These are phyloP conservation scores for Tragelaphus strepsiceros DNA, from an alignment of 2,113 vertebrate species.

Conservation along the genomic window DNA sequence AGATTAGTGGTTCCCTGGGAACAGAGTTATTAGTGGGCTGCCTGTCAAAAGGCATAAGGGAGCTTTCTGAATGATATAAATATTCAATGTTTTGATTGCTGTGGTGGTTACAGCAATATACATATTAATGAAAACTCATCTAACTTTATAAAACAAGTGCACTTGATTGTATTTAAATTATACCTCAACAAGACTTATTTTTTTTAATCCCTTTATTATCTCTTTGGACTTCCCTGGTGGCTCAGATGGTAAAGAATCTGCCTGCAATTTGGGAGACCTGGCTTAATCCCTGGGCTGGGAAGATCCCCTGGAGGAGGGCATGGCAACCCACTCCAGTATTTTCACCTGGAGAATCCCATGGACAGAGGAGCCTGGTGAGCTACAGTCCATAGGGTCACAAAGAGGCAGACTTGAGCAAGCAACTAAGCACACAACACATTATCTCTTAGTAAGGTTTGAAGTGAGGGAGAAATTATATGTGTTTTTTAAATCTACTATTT, in stretches of 20 bases:
- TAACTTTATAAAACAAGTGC: not conserved
- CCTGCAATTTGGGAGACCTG: not conserved
- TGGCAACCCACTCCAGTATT: not conserved
- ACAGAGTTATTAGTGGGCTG: not conserved
- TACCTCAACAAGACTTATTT: not conserved
- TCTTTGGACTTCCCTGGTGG: not conserved
- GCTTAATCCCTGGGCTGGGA: not conserved
- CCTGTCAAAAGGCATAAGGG: not conserved
- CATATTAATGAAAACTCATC: not conserved
- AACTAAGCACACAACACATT: not conserved
- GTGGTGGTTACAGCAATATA: not conserved
- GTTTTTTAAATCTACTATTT: not conserved
- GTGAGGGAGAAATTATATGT: not conserved
- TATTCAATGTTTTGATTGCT: not conserved
- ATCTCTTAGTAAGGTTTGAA: not conserved
- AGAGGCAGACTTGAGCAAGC: not conserved
- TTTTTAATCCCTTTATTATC: not conserved
- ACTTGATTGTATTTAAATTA: not conserved
- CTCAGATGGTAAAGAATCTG: not conserved
- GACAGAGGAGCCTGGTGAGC: not conserved
- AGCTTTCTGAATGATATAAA: not conserved
- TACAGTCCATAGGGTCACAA: not conserved
- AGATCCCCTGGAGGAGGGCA: not conserved
- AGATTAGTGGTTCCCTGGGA: not conserved
- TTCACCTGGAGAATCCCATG: not conserved